Conservation (phyloP, 2,113 vertebrate genomes). For the Nannobrachium achirus region DNA sequence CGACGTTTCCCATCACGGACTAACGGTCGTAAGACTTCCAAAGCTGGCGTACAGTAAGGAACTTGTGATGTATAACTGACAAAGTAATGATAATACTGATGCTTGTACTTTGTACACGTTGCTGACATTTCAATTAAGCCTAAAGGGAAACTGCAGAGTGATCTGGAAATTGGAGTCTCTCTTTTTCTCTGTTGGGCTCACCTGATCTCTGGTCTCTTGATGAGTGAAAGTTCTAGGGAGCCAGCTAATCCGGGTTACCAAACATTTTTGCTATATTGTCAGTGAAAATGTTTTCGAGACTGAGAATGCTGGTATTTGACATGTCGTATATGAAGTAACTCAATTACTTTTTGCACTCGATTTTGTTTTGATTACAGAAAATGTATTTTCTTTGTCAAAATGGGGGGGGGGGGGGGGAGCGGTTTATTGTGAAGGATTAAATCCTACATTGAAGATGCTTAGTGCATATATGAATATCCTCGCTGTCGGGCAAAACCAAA, state of each 20-base stretch:
- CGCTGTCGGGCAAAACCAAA: no score
- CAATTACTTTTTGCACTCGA: constrained; percentile 70
- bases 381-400: constrained; percentile 30
- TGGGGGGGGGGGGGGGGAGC: not conserved
- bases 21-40: not conserved
- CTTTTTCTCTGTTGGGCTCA: constrained; percentile 29
- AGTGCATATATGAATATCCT: not conserved
- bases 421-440: constrained; percentile 55
- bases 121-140: constrained; percentile 35
- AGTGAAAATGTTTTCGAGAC: constrained; percentile 20
- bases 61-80: constrained; percentile 17
- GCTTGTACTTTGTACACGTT: constrained; percentile 19
- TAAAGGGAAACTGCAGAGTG: constrained; percentile 38
- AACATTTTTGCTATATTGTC: constrained; percentile 19
- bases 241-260: constrained; percentile 39
- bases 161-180: constrained; percentile 46
- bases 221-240: constrained; percentile 70
- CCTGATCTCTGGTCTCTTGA: constrained; percentile 63
- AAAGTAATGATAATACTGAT: constrained; percentile 14
- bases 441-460: constrained; percentile 37
- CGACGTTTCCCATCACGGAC: constrained; percentile 44
- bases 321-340: constrained; percentile 54
- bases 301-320: constrained; percentile 41
- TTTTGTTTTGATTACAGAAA: constrained; percentile 49
- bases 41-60: not conserved